These are phyloP conservation scores for Paraplagusia blochii DNA, from an alignment of 2,113 vertebrate species.

Conservation along the genomic window DNA sequence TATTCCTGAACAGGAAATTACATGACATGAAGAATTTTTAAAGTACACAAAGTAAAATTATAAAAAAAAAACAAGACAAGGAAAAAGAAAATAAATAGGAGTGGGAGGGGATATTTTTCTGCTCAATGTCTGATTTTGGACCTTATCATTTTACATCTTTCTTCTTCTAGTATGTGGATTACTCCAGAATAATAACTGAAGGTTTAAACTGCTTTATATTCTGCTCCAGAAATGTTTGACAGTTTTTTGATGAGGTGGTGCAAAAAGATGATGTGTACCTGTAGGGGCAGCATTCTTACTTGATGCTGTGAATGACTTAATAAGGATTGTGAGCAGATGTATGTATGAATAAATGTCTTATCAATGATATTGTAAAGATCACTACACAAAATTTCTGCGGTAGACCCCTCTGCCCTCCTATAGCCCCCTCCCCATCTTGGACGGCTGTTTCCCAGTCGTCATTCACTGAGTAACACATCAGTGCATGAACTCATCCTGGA, in stretches of 20 bases:
- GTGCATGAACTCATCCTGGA: slow-evolving; percentile 64
- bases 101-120: slow-evolving; percentile 78
- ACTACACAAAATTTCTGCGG: slow-evolving; percentile 94
- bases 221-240: slow-evolving; percentile 84
- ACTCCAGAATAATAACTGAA: slow-evolving; percentile 89
- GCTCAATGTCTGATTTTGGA: slow-evolving; percentile 84
- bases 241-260: slow-evolving; percentile 69
- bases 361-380: slow-evolving; percentile 89
- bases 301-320: slow-evolving; percentile 82
- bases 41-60: slow-evolving; percentile 72
- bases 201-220: slow-evolving; percentile 93
- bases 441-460: slow-evolving; percentile 34
- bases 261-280: slow-evolving; percentile 72
- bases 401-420: slow-evolving; percentile 68
- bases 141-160: slow-evolving; percentile 79
- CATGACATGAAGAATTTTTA: slow-evolving; percentile 87
- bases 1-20: slow-evolving; percentile 95
- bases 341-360: slow-evolving; percentile 84
- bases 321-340: slow-evolving; percentile 87
- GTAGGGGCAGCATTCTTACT: slow-evolving; percentile 87
- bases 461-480: slow-evolving; percentile 53
- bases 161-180: slow-evolving; percentile 83
- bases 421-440: slow-evolving; percentile 79
- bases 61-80: slow-evolving; percentile 62
- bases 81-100: slow-evolving; percentile 52